Evolutionary conservation across 2,113 vertebrate genomes (phyloP).

Genomic region (Chaetodon auriga): DNA sequence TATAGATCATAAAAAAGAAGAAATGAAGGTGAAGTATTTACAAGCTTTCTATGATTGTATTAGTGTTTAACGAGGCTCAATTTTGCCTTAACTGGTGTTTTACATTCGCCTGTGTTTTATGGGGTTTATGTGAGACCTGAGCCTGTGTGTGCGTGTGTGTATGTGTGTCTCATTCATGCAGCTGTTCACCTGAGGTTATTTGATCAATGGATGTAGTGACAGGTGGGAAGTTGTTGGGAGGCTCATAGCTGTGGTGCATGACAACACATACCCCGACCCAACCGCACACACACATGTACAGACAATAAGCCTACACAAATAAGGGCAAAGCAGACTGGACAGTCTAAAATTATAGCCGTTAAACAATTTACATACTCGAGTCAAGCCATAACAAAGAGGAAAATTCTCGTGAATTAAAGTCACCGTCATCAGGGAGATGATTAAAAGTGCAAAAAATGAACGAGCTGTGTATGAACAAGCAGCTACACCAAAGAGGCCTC

Average conservation of each 20-base stretch:
- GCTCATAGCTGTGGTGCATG: conserved; percentile 23
- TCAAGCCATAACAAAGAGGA: background rate
- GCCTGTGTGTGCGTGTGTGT: background rate
- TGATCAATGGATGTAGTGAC: conserved; percentile 51
- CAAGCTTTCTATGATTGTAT: conserved; percentile 28
- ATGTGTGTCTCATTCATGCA: conserved; percentile 15
- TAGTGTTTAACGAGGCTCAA: conserved; percentile 35
- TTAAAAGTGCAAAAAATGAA: background rate
- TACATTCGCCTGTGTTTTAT: conserved; percentile 38
- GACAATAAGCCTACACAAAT: background rate
- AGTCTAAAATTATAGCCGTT: conserved; percentile 4
- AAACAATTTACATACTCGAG: background rate
- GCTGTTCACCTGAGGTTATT: conserved; percentile 70
- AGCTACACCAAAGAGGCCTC: background rate
- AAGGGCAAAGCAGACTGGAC: background rate
- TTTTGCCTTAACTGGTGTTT: conserved; percentile 43
- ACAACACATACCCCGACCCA: background rate
- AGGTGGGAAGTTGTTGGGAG: conserved; percentile 51
- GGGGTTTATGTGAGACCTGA: conserved; percentile 25
- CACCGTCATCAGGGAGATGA: background rate
- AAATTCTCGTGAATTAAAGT: background rate
- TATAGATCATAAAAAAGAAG: conserved; percentile 13
- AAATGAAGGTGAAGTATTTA: conserved; percentile 45
- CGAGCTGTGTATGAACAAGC: background rate
- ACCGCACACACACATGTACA: conserved; percentile 2